Evolutionary conservation across 2,888 invertebrate species (phyloP), one percentile per base, ranked within the genome.

Genomic region (Scotopteryx bipunctaria): DNA sequence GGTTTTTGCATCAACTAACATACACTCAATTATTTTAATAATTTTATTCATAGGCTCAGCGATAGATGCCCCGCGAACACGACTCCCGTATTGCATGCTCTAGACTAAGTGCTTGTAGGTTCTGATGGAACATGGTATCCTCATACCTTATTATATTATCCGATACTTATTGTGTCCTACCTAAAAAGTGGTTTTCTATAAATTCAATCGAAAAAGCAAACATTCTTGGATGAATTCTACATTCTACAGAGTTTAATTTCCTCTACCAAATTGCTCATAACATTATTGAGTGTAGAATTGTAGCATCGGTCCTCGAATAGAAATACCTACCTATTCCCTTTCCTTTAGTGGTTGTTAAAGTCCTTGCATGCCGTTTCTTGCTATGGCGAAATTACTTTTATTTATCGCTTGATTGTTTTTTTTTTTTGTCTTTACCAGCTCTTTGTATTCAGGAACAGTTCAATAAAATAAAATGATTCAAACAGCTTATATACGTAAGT

Each of bases 31-130:
- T 53, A 53, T 47, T 32, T 46, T 32, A 32, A 13, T 47, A 47
- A 53, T 53, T n/a, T 53, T 53, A 53, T 53, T 53, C 52, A 53
- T 53, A 15, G 52, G 46, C 52, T 38, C 32, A 33, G 47, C 46
- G 47, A 52, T 41, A 14, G 45, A 42, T 37, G 46, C 31, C 16
- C 16, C 17, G 52, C 52, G 35, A 45, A 52, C 46, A 52, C 17
- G 27, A 13, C 46, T 37, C 14, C 45, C 5, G 32, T 33, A 35
- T 36, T 13, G 13, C 23, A 41, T 36, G 35, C 45, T 17, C 17
- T 31, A 21, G 21, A 27, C 5, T 4, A 15, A 9, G 17, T 42
- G n/a, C 25, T 31, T 32, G 41, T 48, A 29, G 9, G 6, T n/a
- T 5, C 25, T 44, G 35, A 33, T 43, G 25, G n/a, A 38, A 38